A percentile compares a stretch with the other conserved stretches of the same genome.
phyloP scores from a whole-genome alignment of 2,113 vertebrate species.

The Trematocara zebra region DNA sequence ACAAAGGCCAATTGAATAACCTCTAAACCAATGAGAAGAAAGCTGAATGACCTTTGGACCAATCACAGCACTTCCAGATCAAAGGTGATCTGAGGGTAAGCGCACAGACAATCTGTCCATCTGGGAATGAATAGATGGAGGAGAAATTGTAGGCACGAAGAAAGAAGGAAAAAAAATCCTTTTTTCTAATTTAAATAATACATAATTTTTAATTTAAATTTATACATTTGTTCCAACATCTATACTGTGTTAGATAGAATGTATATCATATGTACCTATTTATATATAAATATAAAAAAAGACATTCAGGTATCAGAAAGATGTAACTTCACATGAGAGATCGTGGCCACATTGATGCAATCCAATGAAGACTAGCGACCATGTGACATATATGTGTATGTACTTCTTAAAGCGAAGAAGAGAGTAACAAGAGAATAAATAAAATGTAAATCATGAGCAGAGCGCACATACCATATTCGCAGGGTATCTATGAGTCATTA shows the following conservation, averaged over 20 bases:
- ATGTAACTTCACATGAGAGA: not conserved
- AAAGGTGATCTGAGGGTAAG: slow-evolving; percentile 66
- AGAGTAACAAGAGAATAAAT: not conserved
- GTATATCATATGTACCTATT: not conserved
- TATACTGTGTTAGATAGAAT: not conserved
- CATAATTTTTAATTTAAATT: not conserved
- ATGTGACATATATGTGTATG: not conserved
- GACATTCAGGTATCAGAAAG: not conserved
- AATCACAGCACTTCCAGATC: slow-evolving; percentile 76
- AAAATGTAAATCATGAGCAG: not conserved
- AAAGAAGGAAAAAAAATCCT: not conserved
- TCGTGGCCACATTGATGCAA: not conserved
- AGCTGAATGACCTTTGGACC: slow-evolving; percentile 65
- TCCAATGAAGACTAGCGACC: not conserved
- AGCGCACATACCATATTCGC: accelerated
- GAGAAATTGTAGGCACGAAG: not conserved
- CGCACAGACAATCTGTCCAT: slow-evolving; percentile 48
- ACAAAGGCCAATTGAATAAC: slow-evolving; percentile 30
- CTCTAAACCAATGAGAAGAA: slow-evolving; percentile 53
- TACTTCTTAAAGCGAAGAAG: not conserved
- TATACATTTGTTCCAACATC: not conserved
- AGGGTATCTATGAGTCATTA: not conserved
- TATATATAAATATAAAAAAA: not conserved
- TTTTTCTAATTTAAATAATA: no score
- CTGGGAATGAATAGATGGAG: slow-evolving; percentile 36